phyloP scores from a whole-genome alignment of 2,797 vertebrate species.

The Paratrypauchen microcephalus region DNA sequence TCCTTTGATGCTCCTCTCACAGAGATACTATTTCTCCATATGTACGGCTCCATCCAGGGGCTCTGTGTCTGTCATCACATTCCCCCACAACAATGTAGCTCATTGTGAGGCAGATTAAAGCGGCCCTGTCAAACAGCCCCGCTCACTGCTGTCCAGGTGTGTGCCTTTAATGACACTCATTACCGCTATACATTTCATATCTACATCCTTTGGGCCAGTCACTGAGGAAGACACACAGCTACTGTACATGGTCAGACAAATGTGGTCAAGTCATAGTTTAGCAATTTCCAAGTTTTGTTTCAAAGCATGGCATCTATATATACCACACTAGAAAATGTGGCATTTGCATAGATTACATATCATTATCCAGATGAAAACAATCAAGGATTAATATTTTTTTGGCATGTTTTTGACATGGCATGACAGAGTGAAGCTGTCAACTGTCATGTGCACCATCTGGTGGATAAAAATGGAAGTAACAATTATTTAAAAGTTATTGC shows the following conservation, averaged over 20 bases:
- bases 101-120: constrained; percentile 59
- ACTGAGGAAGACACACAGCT: constrained; percentile 8
- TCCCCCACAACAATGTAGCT: constrained; percentile 65
- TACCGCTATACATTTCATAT: constrained; percentile 57
- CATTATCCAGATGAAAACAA: too few relatives aligned
- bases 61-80: constrained; percentile 38
- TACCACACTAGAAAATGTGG: neutral
- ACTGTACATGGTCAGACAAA: neutral
- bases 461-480: neutral
- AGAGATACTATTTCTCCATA: constrained; percentile 72
- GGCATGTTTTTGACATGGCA: too few relatives aligned
- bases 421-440: too few relatives aligned
- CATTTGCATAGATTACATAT: neutral
- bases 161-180: constrained; percentile 66
- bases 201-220: constrained; percentile 44
- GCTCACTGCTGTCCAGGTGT: constrained; percentile 55
- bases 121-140: constrained; percentile 31
- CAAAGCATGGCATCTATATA: neutral
- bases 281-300: neutral
- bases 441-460: neutral
- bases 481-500: too few relatives aligned
- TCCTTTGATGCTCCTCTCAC: constrained; percentile 65
- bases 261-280: neutral
- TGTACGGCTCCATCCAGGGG: constrained; percentile 42
- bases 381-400: too few relatives aligned